Base-by-base conservation (phyloP, 2,113 vertebrate species). In the Irena cyanogastra region DNA sequence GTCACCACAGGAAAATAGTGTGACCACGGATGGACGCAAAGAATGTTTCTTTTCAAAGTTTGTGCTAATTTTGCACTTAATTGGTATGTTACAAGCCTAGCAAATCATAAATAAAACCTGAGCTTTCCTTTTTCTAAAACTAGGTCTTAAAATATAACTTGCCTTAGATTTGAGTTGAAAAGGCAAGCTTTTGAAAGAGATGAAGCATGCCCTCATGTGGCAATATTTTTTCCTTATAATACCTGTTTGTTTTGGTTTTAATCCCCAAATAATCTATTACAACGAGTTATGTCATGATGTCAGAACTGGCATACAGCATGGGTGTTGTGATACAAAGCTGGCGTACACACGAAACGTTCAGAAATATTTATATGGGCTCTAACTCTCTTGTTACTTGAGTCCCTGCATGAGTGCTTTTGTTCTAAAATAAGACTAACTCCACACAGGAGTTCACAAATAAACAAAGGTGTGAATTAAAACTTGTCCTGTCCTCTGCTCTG, bases 121-220 rank as follows among this genome's bases (percentile, higher is more conserved):
- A 60, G 22, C 64, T 85, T 90, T 93, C 66, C 45, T 88, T 91
- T 95, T 85, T 78, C 60, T 63, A 65, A 64, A 68, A 65, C 70
- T 61, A 24, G 52, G 63, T 70, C 52, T 78, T 61, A 65, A 87
- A 92, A 74, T 78, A 30, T 80, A 90, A 47, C 60, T 83, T 78
- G 52, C 41, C 41, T 86, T 86, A 89, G 83, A 89, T 87, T 84
- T 69, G 54, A 96, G 82, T 26, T 0, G 2, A 70, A 89, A 96
- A 95, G 39, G 41, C 87, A 89, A 41, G 50, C 65, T 87, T 74
- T 68, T 81, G 83, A 84, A 77, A 95, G 84, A 87, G 82, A 84
- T 12, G 93, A 88, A 96, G 94, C 83, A 96, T 97, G 96, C 97
- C 97, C 96, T 97, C 96, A 94, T 96, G 96, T 97, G 95, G 96